Percentiles rank a stretch among this genome's conserved stretches.
Evolutionary conservation across 2,113 vertebrate species (phyloP).

Genomic region (Numenius arquata): DNA sequence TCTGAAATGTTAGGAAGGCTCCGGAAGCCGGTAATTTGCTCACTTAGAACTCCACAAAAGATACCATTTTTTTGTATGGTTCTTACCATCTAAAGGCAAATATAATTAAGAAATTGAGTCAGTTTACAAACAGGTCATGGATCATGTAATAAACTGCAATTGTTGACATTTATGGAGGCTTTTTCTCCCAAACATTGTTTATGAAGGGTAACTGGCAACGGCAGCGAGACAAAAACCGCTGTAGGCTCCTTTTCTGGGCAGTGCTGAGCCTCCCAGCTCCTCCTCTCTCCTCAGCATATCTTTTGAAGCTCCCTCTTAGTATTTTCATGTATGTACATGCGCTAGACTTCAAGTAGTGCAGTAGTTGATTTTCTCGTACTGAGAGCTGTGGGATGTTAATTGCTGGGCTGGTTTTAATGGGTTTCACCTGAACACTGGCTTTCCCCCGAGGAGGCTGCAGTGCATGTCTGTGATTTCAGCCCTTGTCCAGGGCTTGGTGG

Average conservation of each 20-base stretch:
- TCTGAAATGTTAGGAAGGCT: slow-evolving; percentile 12
- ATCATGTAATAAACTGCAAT: slow-evolving; percentile 19
- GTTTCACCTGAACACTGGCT: slow-evolving; percentile 1
- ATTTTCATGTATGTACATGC: slow-evolving; percentile 63
- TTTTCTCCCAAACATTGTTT: slow-evolving; percentile 38
- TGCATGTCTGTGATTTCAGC: not conserved
- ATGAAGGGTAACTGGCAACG: slow-evolving; percentile 54
- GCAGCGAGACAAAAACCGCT: slow-evolving; percentile 40
- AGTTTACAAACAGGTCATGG: slow-evolving; percentile 24
- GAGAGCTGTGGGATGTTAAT: slow-evolving; percentile 39
- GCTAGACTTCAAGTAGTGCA: not conserved
- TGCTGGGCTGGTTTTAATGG: slow-evolving; percentile 25
- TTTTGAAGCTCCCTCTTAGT: slow-evolving; percentile 56
- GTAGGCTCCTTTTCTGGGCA: slow-evolving; percentile 59
- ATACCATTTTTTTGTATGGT: not conserved
- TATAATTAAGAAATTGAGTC: slow-evolving; percentile 47
- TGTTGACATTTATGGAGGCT: slow-evolving; percentile 45
- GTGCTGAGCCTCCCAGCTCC: not conserved
- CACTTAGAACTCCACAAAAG: not conserved
- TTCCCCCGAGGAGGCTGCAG: not conserved
- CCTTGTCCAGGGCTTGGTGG: fast-evolving
- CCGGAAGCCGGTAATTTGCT: slow-evolving; percentile 38
- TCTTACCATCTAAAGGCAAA: slow-evolving; percentile 45
- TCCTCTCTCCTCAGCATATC: not conserved
- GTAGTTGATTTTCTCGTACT: slow-evolving; percentile 43